A percentile compares a stretch with the other conserved stretches of the same genome.
These are phyloP conservation scores for Enteromius paludinosus DNA, from an alignment of 2,797 vertebrate species.

Conservation along the genomic window DNA sequence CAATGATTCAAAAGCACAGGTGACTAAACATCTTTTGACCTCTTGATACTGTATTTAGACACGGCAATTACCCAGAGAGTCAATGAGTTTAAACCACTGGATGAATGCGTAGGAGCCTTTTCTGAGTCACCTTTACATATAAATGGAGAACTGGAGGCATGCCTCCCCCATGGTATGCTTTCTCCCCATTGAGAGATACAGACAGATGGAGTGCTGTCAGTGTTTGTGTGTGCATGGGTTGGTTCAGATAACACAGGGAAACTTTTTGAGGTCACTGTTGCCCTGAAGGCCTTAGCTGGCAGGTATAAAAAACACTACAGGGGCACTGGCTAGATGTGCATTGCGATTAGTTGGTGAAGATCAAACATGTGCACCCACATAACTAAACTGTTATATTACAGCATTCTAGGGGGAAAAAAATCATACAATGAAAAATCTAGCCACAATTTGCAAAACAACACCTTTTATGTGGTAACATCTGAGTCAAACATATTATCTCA, in stretches of 20 bases:
- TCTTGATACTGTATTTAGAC: background rate
- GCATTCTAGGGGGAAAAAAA: background rate
- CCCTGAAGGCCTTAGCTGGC: slow-evolving; percentile 27
- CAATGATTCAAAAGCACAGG: background rate
- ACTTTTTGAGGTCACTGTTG: slow-evolving; percentile 46
- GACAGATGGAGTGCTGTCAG: slow-evolving; percentile 60
- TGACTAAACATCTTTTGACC: background rate
- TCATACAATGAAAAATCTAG: background rate
- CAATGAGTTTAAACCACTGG: slow-evolving; percentile 29
- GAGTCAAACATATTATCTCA: background rate
- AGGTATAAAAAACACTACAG: slow-evolving; percentile 14
- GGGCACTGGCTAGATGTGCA: background rate
- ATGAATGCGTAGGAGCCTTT: background rate
- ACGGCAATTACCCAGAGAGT: background rate
- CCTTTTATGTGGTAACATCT: background rate
- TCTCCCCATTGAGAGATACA: slow-evolving; percentile 44
- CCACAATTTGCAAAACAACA: background rate
- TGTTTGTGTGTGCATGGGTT: slow-evolving; percentile 35
- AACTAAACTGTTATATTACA: background rate
- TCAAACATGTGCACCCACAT: background rate
- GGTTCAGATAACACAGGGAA: slow-evolving; percentile 25
- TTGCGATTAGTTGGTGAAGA: background rate
- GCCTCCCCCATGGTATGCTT: slow-evolving; percentile 13
- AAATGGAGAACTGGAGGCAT: slow-evolving; percentile 8
- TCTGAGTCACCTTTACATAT: slow-evolving; percentile 25